These are phyloP conservation scores for Aphis gossypii DNA, from an alignment of 1,140 invertebrate genomes.

Conservation along the genomic window DNA sequence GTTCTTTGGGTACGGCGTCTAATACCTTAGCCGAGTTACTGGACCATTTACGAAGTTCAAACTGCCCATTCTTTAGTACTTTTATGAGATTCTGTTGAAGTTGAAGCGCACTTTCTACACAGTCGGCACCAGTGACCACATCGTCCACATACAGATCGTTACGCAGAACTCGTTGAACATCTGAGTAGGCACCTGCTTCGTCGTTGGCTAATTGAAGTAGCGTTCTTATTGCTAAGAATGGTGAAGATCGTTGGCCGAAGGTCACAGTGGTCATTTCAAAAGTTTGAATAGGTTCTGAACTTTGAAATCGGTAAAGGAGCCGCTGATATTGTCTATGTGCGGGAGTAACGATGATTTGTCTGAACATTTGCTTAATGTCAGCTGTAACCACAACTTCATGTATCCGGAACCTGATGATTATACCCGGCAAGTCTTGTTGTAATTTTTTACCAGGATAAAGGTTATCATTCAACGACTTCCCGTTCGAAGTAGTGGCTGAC, in stretches of 20 bases:
- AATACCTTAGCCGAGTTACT: no score
- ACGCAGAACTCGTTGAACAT: conserved; percentile 57
- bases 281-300: background rate
- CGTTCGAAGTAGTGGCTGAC: no score
- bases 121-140: conserved; percentile 62
- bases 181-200: conserved; percentile 60
- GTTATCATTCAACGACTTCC: no score
- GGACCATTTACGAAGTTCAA: no score
- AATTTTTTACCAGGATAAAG: background rate
- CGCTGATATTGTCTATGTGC: conserved; percentile 61
- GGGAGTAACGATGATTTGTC: conserved; percentile 62
- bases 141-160: conserved; percentile 62
- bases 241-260: conserved; percentile 63
- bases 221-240: conserved; percentile 62
- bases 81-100: conserved; percentile 56
- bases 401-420: conserved; percentile 61
- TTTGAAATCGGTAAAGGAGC: conserved; percentile 61
- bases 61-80: no score
- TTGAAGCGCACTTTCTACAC: conserved; percentile 58
- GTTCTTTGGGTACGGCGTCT: background rate
- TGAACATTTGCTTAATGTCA: conserved; percentile 63
- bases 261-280: conserved; percentile 63
- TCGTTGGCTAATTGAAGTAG: conserved; percentile 63
- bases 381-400: conserved; percentile 61
- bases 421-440: conserved; percentile 36